phyloP scores from a whole-genome alignment of 2,888 invertebrate species.

The Phaedon cochleariae region DNA sequence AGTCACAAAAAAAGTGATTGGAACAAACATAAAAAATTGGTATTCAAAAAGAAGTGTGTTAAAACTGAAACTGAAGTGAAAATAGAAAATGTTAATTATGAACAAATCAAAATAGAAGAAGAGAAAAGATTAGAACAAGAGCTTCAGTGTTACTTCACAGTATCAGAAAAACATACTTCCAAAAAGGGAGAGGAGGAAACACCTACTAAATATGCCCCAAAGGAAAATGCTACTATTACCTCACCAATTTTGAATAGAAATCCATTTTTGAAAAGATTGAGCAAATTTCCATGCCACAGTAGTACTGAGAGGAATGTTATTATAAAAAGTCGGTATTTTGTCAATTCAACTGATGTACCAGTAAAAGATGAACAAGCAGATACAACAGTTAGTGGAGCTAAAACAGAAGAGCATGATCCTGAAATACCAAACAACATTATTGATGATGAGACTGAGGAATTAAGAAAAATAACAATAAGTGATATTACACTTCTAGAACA shows the following conservation, averaged over 20 bases:
- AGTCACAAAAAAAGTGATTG: conserved; percentile 38
- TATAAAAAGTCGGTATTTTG: conserved; percentile 71
- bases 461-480: conserved; percentile 1
- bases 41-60: conserved; percentile 22
- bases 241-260: conserved; percentile 63
- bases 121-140: conserved; percentile 39
- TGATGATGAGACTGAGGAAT: conserved; percentile 14
- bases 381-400: not conserved
- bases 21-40: conserved; percentile 35
- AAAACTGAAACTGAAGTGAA: conserved; percentile 9
- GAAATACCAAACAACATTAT: conserved; percentile 10
- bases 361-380: not conserved
- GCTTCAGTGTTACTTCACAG: conserved; percentile 36
- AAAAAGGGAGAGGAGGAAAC: conserved; percentile 44
- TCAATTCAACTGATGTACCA: not conserved
- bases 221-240: conserved; percentile 51
- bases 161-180: conserved; percentile 9
- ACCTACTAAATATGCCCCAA: conserved; percentile 26
- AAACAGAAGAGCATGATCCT: not conserved
- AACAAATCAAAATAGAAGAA: conserved; percentile 34
- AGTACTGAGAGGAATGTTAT: conserved; percentile 58
- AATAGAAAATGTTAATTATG: conserved; percentile 23
- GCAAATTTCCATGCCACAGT: conserved; percentile 65
- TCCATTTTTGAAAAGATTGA: conserved; percentile 62
- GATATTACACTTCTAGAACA: not conserved